Evolutionary conservation across 2,113 vertebrate genomes (phyloP).

Genomic region (Nesogale talazaci): DNA sequence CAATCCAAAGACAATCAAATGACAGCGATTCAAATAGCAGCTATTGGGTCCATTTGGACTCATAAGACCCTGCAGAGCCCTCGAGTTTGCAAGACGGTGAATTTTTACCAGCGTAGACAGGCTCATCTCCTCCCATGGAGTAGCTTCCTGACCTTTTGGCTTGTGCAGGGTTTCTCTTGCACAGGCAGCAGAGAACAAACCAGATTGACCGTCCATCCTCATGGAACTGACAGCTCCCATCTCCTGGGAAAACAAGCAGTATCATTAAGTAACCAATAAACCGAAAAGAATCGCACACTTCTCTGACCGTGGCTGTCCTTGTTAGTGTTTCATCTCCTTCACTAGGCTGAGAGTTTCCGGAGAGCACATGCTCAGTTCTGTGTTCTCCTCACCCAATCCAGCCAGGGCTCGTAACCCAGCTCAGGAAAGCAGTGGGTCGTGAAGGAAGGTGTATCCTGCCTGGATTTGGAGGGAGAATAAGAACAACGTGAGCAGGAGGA

Average conservation of each 20-base stretch:
- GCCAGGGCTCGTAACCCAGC: too few species aligned
- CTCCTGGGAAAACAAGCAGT: background rate
- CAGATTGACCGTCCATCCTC: background rate
- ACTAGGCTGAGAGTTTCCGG: background rate
- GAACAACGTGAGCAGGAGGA: background rate
- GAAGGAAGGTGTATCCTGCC: background rate
- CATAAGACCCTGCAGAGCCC: too few species aligned
- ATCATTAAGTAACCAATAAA: background rate
- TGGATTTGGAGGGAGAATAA: background rate
- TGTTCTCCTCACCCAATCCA: too few species aligned
- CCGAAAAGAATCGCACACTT: background rate
- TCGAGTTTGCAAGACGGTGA: too few species aligned
- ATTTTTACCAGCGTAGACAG: background rate
- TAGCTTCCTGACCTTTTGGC: too few species aligned
- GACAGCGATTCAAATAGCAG: too few species aligned
- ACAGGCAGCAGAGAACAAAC: background rate
- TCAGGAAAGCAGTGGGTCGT: background rate
- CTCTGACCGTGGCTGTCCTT: rapidly evolving
- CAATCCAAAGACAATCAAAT: too few species aligned
- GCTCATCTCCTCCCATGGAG: too few species aligned
- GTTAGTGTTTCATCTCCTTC: rapidly evolving
- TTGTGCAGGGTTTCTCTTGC: too few species aligned
- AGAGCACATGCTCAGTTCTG: background rate
- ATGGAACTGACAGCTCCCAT: background rate
- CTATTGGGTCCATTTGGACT: too few species aligned